Percentiles rank a stretch among this genome's conserved stretches.
Evolutionary conservation across 2,888 invertebrate species (phyloP).

Genomic region (Apamea sordens): DNA sequence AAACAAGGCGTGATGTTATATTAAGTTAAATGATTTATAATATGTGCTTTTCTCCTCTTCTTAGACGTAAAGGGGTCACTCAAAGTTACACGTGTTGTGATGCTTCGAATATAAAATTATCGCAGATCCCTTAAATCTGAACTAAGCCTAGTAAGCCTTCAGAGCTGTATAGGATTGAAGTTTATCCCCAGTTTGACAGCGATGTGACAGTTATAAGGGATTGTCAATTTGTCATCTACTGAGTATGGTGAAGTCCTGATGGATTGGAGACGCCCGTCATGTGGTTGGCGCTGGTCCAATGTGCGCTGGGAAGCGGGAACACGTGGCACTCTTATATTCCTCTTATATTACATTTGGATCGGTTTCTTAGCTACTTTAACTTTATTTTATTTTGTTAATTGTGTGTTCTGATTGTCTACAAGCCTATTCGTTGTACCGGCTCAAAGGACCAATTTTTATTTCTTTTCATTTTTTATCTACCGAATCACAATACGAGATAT

Average conservation of each 20-base stretch:
- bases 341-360: background rate
- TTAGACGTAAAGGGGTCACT: background rate
- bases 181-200: conserved; percentile 19
- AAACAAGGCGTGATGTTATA: background rate
- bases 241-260: conserved; percentile 56
- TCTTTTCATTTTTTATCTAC: background rate
- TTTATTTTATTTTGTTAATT: background rate
- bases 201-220: conserved; percentile 44
- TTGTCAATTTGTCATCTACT: conserved; percentile 51
- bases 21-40: background rate
- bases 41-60: no score
- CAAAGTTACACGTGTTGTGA: background rate
- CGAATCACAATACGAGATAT: background rate
- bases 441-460: background rate
- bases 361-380: background rate
- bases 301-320: conserved; percentile 5
- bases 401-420: background rate
- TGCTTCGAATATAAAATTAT: background rate
- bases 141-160: conserved; percentile 1
- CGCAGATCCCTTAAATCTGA: background rate
- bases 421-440: background rate
- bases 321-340: background rate
- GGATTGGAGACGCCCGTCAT: conserved; percentile 61
- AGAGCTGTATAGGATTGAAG: conserved; percentile 5
- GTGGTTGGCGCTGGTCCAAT: conserved; percentile 8